Conservation (phyloP, 2,113 vertebrate genomes). For the Melospiza georgiana region DNA sequence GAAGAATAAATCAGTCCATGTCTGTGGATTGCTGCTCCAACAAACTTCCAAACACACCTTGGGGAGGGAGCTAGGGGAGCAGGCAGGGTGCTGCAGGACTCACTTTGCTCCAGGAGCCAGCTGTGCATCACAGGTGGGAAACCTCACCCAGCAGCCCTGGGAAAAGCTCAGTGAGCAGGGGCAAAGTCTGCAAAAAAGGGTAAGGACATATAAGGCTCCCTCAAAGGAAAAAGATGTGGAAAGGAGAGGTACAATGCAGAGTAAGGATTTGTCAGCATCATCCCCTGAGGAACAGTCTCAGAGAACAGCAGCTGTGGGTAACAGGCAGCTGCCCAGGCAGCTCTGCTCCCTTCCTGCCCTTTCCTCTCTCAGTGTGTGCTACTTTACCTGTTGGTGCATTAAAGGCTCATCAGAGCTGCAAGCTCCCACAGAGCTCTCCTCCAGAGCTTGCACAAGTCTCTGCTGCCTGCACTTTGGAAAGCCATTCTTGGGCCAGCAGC, state of each 20-base stretch:
- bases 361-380: background rate
- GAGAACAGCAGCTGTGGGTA: background rate
- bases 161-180: background rate
- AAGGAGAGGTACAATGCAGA: background rate
- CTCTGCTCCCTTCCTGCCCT: background rate
- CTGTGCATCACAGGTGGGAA: background rate
- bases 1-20: background rate
- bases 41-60: background rate
- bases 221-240: background rate
- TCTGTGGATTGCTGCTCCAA: background rate
- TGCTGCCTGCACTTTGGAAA: conserved; percentile 12
- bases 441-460: background rate
- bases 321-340: background rate
- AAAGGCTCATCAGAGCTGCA: conserved; percentile 7
- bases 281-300: background rate
- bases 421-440: background rate
- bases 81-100: background rate
- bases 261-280: background rate
- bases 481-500: background rate
- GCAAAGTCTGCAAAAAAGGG: background rate
- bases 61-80: background rate
- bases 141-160: background rate
- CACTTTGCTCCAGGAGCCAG: background rate
- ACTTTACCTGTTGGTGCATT: conserved; percentile 15
- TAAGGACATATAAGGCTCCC: background rate